These are phyloP conservation scores for Dasyprocta punctata DNA, from an alignment of 2,113 vertebrate genomes.

Conservation along the genomic window DNA sequence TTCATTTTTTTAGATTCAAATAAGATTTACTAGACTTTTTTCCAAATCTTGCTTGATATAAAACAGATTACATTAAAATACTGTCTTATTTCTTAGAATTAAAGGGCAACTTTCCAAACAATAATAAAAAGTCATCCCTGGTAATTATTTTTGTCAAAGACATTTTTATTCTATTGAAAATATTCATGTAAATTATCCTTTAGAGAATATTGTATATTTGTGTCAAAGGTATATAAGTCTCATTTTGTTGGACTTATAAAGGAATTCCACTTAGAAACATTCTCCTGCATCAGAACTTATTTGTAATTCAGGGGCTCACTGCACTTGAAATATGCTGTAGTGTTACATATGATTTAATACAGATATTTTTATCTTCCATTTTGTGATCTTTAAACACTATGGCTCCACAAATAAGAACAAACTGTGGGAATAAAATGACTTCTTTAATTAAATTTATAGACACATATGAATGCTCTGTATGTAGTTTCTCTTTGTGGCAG, in stretches of 20 bases:
- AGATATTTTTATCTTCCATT: constrained; percentile 26
- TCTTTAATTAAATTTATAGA: constrained; percentile 52
- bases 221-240: neutral
- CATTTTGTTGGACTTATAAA: neutral
- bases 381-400: constrained; percentile 34
- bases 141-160: constrained; percentile 24
- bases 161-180: constrained; percentile 42
- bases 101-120: constrained; percentile 60
- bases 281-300: neutral
- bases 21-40: neutral
- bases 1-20: constrained; percentile 34
- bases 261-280: neutral
- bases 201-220: neutral
- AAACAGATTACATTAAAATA: constrained; percentile 64
- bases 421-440: neutral
- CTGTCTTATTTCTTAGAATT: constrained; percentile 12
- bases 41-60: constrained; percentile 43
- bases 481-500: constrained; percentile 35
- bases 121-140: constrained; percentile 13
- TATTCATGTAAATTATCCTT: constrained; percentile 43
- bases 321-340: neutral
- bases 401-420: constrained; percentile 54
- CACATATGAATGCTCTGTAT: neutral
- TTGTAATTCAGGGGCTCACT: neutral
- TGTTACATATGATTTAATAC: neutral